phyloP scores from a whole-genome alignment of 2,113 vertebrate genomes.

The Neomonachus schauinslandi region DNA sequence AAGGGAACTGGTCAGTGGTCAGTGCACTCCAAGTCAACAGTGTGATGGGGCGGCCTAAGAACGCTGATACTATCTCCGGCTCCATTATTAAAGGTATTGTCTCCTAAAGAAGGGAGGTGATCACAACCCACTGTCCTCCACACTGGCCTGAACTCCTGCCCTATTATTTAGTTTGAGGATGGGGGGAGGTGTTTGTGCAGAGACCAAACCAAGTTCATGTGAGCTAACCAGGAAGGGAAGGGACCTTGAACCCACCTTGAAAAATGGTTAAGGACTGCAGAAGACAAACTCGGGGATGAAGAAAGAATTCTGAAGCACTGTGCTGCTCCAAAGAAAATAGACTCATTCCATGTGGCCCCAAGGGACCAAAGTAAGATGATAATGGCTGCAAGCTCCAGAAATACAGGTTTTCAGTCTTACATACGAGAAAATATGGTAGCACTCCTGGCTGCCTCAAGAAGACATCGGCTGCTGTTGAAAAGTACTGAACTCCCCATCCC shows the following conservation, averaged over 20 bases:
- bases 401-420: not conserved
- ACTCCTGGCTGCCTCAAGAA: not conserved
- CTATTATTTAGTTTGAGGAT: not conserved
- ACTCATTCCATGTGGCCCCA: too few species aligned
- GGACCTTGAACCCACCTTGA: not conserved
- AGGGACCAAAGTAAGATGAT: not conserved
- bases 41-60: not conserved
- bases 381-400: not conserved
- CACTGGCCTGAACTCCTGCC: not conserved
- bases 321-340: not conserved
- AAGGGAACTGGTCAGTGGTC: not conserved
- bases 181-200: too few species aligned
- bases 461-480: not conserved
- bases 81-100: not conserved
- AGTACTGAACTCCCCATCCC: not conserved
- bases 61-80: fast-evolving
- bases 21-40: not conserved
- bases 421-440: not conserved
- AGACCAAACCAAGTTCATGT: not conserved
- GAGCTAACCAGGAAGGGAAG: not conserved
- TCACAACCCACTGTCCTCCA: not conserved
- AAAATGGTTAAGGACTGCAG: not conserved
- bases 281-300: not conserved
- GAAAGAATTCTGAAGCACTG: not conserved
- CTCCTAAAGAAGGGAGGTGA: not conserved